A percentile compares a stretch with the other conserved stretches of the same genome.
phyloP scores from a whole-genome alignment of 2,797 vertebrate species.

The Yasuhikotakia modesta region DNA sequence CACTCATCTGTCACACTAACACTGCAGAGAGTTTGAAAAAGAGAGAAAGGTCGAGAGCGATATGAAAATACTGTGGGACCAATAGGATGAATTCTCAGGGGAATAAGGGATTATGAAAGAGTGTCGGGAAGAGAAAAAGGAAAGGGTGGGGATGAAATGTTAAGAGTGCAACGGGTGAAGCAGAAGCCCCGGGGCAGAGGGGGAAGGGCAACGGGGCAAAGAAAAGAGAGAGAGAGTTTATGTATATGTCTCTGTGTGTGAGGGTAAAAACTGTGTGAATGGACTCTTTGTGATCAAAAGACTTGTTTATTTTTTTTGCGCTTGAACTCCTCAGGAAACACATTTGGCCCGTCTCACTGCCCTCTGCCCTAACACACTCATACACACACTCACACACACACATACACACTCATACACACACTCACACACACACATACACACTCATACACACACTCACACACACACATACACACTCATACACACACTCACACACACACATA shows the following conservation, averaged over 20 bases:
- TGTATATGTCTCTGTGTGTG: constrained; percentile 38
- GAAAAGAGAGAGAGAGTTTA: constrained; percentile 54
- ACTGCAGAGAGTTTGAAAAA: constrained; percentile 1
- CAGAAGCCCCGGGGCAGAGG: constrained; percentile 43
- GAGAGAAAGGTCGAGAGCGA: constrained; percentile 13
- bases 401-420: too few species aligned
- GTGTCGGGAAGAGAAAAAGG: constrained; percentile 46
- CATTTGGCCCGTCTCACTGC: constrained; percentile 70
- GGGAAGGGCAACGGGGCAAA: constrained; percentile 34
- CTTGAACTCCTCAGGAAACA: constrained; percentile 79
- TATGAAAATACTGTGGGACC: constrained; percentile 58
- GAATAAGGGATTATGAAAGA: constrained; percentile 54
- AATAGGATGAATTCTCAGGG: constrained; percentile 57
- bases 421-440: too few species aligned
- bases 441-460: too few species aligned
- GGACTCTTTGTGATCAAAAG: constrained; percentile 82
- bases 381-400: constrained; percentile 26
- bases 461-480: too few species aligned
- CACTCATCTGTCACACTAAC: constrained; percentile 24
- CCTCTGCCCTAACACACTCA: constrained; percentile 58
- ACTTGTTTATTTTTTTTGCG: constrained; percentile 82
- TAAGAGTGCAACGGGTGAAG: constrained; percentile 57
- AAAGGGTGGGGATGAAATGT: constrained; percentile 29
- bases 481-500: too few species aligned
- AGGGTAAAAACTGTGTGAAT: constrained; percentile 69